A percentile compares a stretch with the other conserved stretches of the same genome.
Evolutionary conservation across 2,888 invertebrate species (phyloP).

Genomic region (Boloria euphrosyne): DNA sequence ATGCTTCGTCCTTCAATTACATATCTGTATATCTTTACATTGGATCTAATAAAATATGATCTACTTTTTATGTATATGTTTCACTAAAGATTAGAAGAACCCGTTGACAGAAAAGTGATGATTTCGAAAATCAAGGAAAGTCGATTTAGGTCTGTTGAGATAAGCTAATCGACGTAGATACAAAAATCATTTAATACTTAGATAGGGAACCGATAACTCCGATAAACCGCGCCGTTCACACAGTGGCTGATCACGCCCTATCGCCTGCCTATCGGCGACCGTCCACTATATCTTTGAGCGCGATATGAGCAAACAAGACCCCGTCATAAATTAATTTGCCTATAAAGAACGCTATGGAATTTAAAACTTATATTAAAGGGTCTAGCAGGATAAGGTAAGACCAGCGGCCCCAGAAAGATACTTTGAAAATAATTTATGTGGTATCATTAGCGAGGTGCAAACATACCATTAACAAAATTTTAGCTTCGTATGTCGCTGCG

Average conservation of each 20-base stretch:
- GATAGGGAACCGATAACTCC: conserved; percentile 24
- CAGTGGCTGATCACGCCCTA: conserved; percentile 13
- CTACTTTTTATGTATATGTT: too few species aligned
- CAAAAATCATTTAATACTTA: conserved; percentile 27
- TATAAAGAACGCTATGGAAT: too few species aligned
- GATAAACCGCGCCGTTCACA: conserved; percentile 19
- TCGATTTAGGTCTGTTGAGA: conserved; percentile 26
- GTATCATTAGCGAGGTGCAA: too few species aligned
- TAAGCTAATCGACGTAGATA: conserved; percentile 30
- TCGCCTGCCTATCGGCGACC: not conserved
- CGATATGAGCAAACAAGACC: too few species aligned
- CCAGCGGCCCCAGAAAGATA: too few species aligned
- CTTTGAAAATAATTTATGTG: too few species aligned
- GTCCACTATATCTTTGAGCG: not conserved
- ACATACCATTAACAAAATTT: too few species aligned
- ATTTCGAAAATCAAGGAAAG: conserved; percentile 13
- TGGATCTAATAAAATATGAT: not conserved
- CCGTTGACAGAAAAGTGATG: not conserved
- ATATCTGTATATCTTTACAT: not conserved
- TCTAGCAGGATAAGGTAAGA: too few species aligned
- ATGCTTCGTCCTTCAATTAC: conserved; percentile 8
- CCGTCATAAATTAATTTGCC: too few species aligned
- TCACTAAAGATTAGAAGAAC: not conserved
- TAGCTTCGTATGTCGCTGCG: too few species aligned
- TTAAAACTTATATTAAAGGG: too few species aligned